Evolutionary conservation across 1,140 invertebrate genomes (phyloP).

Genomic region (Trinorchestia longiramus): DNA sequence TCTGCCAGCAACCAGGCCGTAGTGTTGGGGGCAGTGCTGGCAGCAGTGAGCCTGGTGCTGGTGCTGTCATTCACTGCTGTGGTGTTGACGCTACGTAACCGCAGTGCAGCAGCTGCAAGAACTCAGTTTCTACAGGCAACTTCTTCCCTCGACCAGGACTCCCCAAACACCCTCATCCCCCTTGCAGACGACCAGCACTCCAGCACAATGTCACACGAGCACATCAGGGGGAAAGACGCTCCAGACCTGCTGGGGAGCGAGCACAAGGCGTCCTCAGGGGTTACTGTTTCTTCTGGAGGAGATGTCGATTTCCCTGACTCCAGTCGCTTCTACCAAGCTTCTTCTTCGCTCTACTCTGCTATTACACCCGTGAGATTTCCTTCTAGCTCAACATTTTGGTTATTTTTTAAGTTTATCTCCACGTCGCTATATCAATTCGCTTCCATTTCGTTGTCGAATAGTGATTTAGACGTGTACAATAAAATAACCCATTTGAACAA

Average conservation of each 20-base stretch:
- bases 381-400: too few relatives aligned
- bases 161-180: conserved; percentile 1
- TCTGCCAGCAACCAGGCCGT: background rate
- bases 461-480: too few relatives aligned
- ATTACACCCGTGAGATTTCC: background rate
- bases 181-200: background rate
- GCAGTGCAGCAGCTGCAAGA: background rate
- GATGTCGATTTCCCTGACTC: background rate
- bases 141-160: background rate
- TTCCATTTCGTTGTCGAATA: too few relatives aligned
- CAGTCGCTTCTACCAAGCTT: conserved; percentile 3
- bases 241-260: conserved; percentile 25
- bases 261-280: background rate
- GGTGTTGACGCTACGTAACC: background rate
- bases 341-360: background rate
- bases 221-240: background rate
- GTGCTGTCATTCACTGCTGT: background rate
- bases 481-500: too few relatives aligned
- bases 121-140: conserved; percentile 6
- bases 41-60: background rate
- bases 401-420: too few relatives aligned
- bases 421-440: too few relatives aligned
- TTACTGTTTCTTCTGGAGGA: background rate
- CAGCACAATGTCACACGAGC: background rate
- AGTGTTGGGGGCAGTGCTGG: background rate